These are phyloP conservation scores for Fistularia tabacaria DNA, from an alignment of 2,797 vertebrate genomes.

Conservation along the genomic window DNA sequence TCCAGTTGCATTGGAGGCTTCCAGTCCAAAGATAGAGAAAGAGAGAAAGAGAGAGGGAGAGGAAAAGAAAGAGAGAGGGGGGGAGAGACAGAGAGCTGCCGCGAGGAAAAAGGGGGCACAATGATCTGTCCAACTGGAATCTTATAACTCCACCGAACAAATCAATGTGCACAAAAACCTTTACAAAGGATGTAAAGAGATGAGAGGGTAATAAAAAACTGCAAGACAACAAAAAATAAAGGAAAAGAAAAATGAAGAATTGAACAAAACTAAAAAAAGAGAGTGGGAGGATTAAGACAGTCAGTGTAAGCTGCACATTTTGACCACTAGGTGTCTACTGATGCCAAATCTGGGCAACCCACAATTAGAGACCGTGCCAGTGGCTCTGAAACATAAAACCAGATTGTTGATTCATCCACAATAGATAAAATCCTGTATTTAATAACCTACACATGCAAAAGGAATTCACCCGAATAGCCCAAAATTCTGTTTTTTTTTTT, in stretches of 20 bases:
- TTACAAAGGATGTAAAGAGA: conserved; percentile 17
- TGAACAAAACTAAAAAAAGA: conserved; percentile 6
- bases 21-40: conserved; percentile 64
- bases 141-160: conserved; percentile 48
- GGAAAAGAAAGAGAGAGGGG: conserved; percentile 13
- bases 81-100: neutral
- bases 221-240: conserved; percentile 5
- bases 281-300: conserved; percentile 7
- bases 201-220: conserved; percentile 1
- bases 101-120: conserved; percentile 49
- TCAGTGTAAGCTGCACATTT: conserved; percentile 29
- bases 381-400: conserved; percentile 36
- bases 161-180: conserved; percentile 16
- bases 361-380: conserved; percentile 40
- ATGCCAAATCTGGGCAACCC: conserved; percentile 38
- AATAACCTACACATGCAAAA: conserved; percentile 41
- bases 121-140: conserved; percentile 74
- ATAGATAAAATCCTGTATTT: conserved; percentile 43
- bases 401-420: conserved; percentile 31
- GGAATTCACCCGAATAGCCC: conserved; percentile 27
- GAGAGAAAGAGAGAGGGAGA: conserved; percentile 23
- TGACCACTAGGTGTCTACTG: conserved; percentile 73
- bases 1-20: conserved; percentile 73
- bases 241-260: conserved; percentile 3
- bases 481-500: neutral